phyloP scores from a whole-genome alignment of 2,113 vertebrate species.

The Tyrannus savana region DNA sequence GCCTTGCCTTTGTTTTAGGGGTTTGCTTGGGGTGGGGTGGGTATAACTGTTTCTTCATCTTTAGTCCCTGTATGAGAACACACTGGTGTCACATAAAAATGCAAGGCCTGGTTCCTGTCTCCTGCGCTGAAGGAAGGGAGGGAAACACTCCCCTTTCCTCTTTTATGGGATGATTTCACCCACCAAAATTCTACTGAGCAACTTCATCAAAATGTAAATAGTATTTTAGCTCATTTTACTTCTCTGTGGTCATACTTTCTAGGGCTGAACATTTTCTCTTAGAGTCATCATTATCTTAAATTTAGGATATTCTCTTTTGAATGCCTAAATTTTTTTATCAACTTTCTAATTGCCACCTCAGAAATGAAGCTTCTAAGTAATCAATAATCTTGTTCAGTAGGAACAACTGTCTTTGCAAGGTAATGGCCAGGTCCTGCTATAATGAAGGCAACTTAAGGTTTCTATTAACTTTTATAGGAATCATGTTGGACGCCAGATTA shows the following conservation, averaged over 20 bases:
- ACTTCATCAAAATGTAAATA: conserved; percentile 28
- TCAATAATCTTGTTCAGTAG: neutral
- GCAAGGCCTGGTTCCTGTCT: neutral
- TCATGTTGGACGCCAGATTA: neutral
- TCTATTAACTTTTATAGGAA: neutral
- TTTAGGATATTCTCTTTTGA: conserved; percentile 22
- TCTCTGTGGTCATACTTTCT: conserved; percentile 2
- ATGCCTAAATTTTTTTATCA: neutral
- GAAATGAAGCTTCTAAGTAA: neutral
- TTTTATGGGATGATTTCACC: conserved; percentile 2
- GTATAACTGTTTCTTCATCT: neutral
- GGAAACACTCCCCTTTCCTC: neutral
- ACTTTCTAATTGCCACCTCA: neutral
- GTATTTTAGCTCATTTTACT: conserved; percentile 1
- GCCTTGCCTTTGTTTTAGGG: neutral
- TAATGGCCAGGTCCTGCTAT: neutral
- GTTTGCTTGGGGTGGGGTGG: neutral
- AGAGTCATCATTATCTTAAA: conserved; percentile 17
- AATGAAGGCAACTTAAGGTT: neutral
- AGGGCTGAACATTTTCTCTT: neutral
- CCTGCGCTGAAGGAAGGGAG: neutral
- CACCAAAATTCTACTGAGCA: neutral
- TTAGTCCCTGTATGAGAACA: neutral
- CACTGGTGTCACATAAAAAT: neutral
- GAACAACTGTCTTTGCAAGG: neutral